Evolutionary conservation across 2,888 invertebrate species (phyloP), one percentile per base, ranked within the genome.

Genomic region (Cryptocephalus primarius): DNA sequence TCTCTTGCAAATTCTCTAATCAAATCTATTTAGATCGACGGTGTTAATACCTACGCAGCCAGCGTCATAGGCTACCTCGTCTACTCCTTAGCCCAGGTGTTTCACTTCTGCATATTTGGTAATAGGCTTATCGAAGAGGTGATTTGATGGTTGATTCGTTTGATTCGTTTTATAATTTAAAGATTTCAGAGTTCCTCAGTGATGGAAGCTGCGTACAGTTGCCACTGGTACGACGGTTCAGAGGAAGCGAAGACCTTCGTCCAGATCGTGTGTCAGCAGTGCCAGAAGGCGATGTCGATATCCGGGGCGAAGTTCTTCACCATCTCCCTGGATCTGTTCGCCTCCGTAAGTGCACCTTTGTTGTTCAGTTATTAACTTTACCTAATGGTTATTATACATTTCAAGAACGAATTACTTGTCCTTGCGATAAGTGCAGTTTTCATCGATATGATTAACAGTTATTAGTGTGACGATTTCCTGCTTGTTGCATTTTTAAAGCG

Each of bases 161-260:
- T 45, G 12, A 9, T n/a, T 32, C 10, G 42, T 31, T 9, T 42
- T 1, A 9, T 12, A 36, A 33, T 40, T 32, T 47, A 14, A 11
- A n/a, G 34, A n/a, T 13, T 62, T 39, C 64, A 89, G 88, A 89
- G 89, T 61, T 88, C 89, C 49, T 89, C 89, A 3, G 89, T 90
- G 6, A 89, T 89, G 89, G 89, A 90, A 71, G 89, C 89, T 1
- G 89, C 89, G 0, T 90, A 89, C 71, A 88, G 88, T 42, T 89
- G 89, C 60, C 88, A 88, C 55, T 90, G 89, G 89, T 90, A 89
- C 66, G 88, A 89, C 56, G 89, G 89, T 8, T 88, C 88, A 0
- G 89, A 90, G 62, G 89, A 90, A 62, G 89, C 89, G 0, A 89
- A 89, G 68, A 89, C 89, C 32, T 90, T 90, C 65, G 88, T 90